These are phyloP conservation scores for Pardosa pseudoannulata DNA, from an alignment of 2,888 invertebrate genomes.

Conservation along the genomic window DNA sequence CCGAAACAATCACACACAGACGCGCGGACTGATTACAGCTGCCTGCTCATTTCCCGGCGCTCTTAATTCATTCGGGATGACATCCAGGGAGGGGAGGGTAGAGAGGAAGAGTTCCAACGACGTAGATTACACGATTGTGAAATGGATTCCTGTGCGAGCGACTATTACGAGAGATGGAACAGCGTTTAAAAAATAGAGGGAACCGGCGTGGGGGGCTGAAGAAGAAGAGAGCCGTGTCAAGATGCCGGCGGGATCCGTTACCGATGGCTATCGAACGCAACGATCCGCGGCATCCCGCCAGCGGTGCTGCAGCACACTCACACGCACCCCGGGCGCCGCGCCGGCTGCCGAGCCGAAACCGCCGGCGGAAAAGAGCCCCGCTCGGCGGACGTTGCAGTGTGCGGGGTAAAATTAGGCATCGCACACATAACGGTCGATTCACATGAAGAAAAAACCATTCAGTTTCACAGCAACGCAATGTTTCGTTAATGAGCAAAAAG, in stretches of 20 bases:
- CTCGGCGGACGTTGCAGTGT: no score
- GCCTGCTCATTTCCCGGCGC: not conserved
- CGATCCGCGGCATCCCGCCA: constrained; percentile 9
- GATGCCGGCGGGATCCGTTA: constrained; percentile 5
- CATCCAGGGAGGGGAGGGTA: not conserved
- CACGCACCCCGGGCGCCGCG: not conserved
- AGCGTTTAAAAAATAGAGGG: not conserved
- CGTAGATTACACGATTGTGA: not conserved
- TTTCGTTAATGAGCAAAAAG: no score
- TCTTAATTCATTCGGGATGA: not conserved
- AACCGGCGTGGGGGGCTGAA: not conserved
- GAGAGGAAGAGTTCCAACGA: not conserved
- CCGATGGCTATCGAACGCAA: constrained; percentile 10
- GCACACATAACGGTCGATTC: no score
- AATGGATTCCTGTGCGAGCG: not conserved
- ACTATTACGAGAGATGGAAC: no score
- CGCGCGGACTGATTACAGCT: not conserved
- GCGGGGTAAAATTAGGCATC: no score
- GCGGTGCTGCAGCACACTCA: not conserved
- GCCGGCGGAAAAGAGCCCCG: not conserved
- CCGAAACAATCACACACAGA: not conserved
- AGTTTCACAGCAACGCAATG: no score
- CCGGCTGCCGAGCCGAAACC: not conserved
- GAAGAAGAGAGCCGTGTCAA: not conserved
- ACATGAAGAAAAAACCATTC: no score